phyloP scores from a whole-genome alignment of 1,140 invertebrate species.

The Musca vetustissima region DNA sequence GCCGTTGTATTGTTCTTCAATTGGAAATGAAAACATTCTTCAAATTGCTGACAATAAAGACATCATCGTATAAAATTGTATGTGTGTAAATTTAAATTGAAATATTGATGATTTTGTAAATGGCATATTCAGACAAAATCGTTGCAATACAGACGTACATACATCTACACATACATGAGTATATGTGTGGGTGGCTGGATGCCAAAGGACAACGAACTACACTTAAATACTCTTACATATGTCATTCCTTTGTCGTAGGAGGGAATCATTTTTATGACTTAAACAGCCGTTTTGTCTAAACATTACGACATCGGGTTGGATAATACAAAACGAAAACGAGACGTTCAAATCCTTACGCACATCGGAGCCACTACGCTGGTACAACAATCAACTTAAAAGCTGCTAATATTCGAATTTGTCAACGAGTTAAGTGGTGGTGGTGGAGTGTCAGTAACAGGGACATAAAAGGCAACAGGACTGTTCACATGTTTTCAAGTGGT shows the following conservation, averaged over 20 bases:
- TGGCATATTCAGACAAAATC: not conserved
- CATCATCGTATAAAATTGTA: constrained; percentile 20
- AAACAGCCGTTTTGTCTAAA: constrained; percentile 14
- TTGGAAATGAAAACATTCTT: constrained; percentile 1
- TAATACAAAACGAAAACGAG: no score
- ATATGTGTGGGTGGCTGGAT: no score
- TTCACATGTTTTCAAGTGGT: not conserved
- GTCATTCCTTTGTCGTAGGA: no score
- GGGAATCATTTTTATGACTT: not conserved
- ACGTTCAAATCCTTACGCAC: not conserved
- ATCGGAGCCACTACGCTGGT: not conserved
- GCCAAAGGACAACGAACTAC: no score
- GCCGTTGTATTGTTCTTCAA: constrained; percentile 10
- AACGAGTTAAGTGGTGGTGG: not conserved
- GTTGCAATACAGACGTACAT: not conserved
- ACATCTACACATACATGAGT: no score
- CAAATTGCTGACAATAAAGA: not conserved
- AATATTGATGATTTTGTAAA: constrained; percentile 25
- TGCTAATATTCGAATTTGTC: constrained; percentile 5
- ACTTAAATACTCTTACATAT: no score
- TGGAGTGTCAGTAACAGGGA: no score
- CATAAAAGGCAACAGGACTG: no score
- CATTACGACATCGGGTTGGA: not conserved
- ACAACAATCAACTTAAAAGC: constrained; percentile 19
- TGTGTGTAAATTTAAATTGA: constrained; percentile 23